A percentile compares a stretch with the other conserved stretches of the same genome.
phyloP scores from a whole-genome alignment of 2,113 vertebrate genomes.

The Microtus pennsylvanicus region DNA sequence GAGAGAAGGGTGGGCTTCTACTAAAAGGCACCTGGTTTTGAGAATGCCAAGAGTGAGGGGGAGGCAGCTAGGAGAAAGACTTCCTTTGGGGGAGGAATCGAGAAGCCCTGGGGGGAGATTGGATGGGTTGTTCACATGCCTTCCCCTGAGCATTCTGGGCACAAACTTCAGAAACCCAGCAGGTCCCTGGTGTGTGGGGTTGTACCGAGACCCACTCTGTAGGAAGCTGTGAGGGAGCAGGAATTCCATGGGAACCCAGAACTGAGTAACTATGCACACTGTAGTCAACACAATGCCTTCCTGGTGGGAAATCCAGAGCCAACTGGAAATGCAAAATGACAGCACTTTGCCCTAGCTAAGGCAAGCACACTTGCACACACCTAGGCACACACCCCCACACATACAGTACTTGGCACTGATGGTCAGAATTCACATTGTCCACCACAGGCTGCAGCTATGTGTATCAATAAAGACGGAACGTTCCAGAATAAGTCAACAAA shows the following conservation, averaged over 20 bases:
- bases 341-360: rapidly evolving
- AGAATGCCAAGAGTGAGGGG: rapidly evolving
- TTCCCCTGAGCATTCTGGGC: too few species aligned
- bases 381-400: neutral
- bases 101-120: rapidly evolving
- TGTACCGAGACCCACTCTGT: rapidly evolving
- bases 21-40: neutral
- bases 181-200: rapidly evolving
- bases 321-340: neutral
- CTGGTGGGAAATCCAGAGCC: neutral
- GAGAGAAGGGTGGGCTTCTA: rapidly evolving
- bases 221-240: neutral
- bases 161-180: too few species aligned
- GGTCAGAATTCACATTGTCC: rapidly evolving
- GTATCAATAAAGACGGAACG: rapidly evolving
- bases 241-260: rapidly evolving
- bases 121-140: neutral
- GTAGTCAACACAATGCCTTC: rapidly evolving
- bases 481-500: neutral
- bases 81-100: neutral
- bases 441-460: rapidly evolving
- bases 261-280: rapidly evolving
- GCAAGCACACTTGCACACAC: neutral
- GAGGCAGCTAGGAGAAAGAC: rapidly evolving
- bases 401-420: neutral